phyloP scores from a whole-genome alignment of 2,797 vertebrate species.

The Ptychobarbus kaznakovi region DNA sequence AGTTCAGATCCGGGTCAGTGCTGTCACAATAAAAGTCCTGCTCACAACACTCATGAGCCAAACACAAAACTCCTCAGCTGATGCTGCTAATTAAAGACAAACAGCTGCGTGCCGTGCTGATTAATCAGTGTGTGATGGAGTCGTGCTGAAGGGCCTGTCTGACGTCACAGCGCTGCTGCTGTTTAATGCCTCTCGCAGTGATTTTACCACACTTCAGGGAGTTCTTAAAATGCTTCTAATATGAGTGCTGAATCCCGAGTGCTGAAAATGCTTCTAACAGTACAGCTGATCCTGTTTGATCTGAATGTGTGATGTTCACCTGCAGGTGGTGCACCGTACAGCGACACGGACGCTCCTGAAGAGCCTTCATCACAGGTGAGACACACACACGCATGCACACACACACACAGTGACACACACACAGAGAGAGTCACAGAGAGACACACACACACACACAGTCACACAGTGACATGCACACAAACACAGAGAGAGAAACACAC shows the following conservation, averaged over 20 bases:
- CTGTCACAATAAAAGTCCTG: neutral
- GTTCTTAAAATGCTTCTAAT: neutral
- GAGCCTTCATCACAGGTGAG: conserved; percentile 91
- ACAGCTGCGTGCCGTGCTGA: neutral
- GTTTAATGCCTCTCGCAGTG: neutral
- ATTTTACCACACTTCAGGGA: neutral
- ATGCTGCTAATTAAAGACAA: neutral
- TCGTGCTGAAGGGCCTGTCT: neutral
- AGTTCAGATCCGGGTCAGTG: neutral
- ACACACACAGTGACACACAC: no score
- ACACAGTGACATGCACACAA: no score
- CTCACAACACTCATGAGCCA: neutral
- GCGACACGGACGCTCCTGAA: conserved; percentile 85
- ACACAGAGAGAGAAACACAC: neutral
- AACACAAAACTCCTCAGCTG: neutral
- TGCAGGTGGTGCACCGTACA: conserved; percentile 86
- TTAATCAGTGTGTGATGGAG: neutral
- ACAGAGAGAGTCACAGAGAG: no score
- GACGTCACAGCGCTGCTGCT: neutral
- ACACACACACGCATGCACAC: no score
- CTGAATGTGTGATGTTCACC: conserved; percentile 39
- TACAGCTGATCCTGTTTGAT: neutral
- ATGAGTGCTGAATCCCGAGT: no score
- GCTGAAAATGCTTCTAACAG: neutral
- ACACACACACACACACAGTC: no score